Conservation (phyloP, 92 coral and sea anemone genomes). For the Epizoanthus scotinus region DNA sequence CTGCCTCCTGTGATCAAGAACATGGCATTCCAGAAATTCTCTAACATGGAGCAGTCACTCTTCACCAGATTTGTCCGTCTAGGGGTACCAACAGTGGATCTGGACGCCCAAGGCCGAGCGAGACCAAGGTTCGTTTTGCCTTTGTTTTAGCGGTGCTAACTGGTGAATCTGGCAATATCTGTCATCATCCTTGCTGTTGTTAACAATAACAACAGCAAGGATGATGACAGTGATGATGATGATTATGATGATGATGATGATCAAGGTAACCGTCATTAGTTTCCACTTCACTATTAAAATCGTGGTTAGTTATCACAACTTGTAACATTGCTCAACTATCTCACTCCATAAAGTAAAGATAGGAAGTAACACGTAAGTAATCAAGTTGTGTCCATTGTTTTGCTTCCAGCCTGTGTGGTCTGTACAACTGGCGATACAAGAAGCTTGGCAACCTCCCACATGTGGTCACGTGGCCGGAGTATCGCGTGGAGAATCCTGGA, state of each 20-base stretch:
- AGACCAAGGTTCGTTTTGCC: slow-evolving; percentile 77
- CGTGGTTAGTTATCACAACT: too few relatives aligned
- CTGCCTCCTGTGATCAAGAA: slow-evolving; percentile 99
- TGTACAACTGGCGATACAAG: slow-evolving; percentile 98
- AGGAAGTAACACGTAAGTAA: neutral
- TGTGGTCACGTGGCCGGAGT: slow-evolving; percentile 93
- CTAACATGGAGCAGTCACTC: slow-evolving; percentile 99
- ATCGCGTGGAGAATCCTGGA: slow-evolving; percentile 95
- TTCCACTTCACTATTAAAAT: neutral
- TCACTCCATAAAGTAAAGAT: too few relatives aligned
- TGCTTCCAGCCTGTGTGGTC: slow-evolving; percentile 73
- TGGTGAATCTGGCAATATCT: neutral
- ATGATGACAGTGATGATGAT: too few relatives aligned
- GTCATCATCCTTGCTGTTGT: too few relatives aligned
- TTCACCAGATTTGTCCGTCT: slow-evolving; percentile 97
- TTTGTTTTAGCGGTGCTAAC: neutral
- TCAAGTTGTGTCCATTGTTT: neutral
- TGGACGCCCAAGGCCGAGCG: slow-evolving; percentile 99
- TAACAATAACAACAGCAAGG: neutral
- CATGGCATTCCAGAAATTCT: slow-evolving; percentile 99
- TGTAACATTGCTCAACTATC: too few relatives aligned
- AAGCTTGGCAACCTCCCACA: slow-evolving; percentile 95
- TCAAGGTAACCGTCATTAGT: too few relatives aligned
- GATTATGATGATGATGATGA: too few relatives aligned
- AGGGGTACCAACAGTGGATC: slow-evolving; percentile 96